Base-by-base conservation (phyloP, 2,797 vertebrate species). In the Carapus acus region DNA sequence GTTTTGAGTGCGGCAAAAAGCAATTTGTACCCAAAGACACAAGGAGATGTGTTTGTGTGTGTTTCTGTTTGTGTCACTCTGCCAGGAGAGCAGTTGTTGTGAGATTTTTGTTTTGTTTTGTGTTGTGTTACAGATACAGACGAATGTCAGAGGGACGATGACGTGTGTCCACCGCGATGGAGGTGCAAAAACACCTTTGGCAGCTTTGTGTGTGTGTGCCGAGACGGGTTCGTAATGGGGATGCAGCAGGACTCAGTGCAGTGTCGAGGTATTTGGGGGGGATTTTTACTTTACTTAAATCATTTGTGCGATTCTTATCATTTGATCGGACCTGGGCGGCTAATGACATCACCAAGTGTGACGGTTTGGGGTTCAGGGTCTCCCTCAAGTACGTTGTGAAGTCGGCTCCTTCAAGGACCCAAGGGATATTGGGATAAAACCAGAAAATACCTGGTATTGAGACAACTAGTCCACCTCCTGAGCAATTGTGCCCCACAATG, bases 221-320 rank as follows among this genome's bases (percentile, higher is more conserved):
- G 44, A 29, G 65, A 76, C 3, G 83, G 84, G 33, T 78, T 60
- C 12, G 49, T 85, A 62, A 80, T 84, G 72, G 85, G 80, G 52
- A 81, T 48, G 0, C 46, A 71, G 21, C 51, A 56, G 22, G 70
- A 74, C 14, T 66, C 59, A 0, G 17, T 81, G 58, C 78, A 67
- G 22, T 87, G 85, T 58, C 66, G 86, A 86, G 85, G 86, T 83
- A 76, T n/a, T n/a, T n/a, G n/a, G n/a, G n/a, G n/a, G n/a, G n/a
- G n/a, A n/a, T n/a, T n/a, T n/a, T n/a, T n/a, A n/a, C n/a, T n/a
- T n/a, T n/a, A n/a, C n/a, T n/a, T n/a, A n/a, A n/a, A n/a, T n/a
- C n/a, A n/a, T n/a, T n/a, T n/a, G n/a, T n/a, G n/a, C n/a, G n/a
- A n/a, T n/a, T n/a, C n/a, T n/a, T n/a, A n/a, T n/a, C n/a, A n/a